Percentiles rank a stretch among this genome's conserved stretches.
These are phyloP conservation scores for Eciton burchellii DNA, from an alignment of 1,140 invertebrate species.

Conservation along the genomic window DNA sequence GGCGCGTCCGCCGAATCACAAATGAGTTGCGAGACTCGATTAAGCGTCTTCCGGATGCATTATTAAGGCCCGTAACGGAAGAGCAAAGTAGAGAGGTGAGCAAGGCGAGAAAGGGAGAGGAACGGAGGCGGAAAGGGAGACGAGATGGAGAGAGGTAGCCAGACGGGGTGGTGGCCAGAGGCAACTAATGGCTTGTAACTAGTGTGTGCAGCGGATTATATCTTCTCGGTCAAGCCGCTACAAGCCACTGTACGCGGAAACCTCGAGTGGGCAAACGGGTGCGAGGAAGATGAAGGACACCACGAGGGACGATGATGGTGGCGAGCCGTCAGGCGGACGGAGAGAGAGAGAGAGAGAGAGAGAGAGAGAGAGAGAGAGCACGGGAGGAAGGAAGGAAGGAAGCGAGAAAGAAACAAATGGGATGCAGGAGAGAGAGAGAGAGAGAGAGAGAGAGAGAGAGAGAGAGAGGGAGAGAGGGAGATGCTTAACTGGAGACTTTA, in stretches of 20 bases:
- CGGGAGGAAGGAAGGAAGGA: neutral
- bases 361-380: neutral
- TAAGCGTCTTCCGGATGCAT: conserved; percentile 73
- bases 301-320: conserved; percentile 35
- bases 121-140: conserved; percentile 25
- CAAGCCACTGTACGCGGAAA: conserved; percentile 58
- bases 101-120: conserved; percentile 33
- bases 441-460: conserved; percentile 33
- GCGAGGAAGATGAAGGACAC: conserved; percentile 35
- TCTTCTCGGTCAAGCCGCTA: conserved; percentile 70
- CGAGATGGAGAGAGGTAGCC: conserved; percentile 5
- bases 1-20: conserved; percentile 72
- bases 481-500: conserved; percentile 77
- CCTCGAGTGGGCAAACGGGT: conserved; percentile 41
- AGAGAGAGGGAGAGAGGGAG: conserved; percentile 35
- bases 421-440: neutral
- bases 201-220: conserved; percentile 75
- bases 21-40: conserved; percentile 75
- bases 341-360: conserved; percentile 13
- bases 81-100: conserved; percentile 42
- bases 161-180: conserved; percentile 21
- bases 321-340: conserved; percentile 11
- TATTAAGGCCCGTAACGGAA: conserved; percentile 67
- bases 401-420: conserved; percentile 27
- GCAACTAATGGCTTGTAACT: conserved; percentile 74